A percentile compares a stretch with the other conserved stretches of the same genome.
phyloP scores from a whole-genome alignment of 2,113 vertebrate genomes.

The Dromiciops gliroides region DNA sequence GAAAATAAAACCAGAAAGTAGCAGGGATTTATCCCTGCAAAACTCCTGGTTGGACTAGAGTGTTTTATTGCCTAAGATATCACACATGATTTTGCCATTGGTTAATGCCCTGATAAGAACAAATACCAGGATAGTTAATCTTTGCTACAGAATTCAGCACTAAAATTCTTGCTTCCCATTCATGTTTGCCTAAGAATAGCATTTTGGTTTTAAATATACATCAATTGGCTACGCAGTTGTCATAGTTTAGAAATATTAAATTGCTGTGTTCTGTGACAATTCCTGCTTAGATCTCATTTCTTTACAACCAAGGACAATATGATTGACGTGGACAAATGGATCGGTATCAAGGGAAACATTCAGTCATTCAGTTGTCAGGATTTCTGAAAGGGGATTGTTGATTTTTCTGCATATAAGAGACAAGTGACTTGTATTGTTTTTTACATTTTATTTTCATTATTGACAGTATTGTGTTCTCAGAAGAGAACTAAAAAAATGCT shows the following conservation, averaged over 20 bases:
- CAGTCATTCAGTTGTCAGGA: background rate
- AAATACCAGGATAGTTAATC: background rate
- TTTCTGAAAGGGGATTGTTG: slow-evolving; percentile 25
- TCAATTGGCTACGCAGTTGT: slow-evolving; percentile 49
- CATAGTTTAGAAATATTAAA: slow-evolving; percentile 48
- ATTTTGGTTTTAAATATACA: slow-evolving; percentile 21
- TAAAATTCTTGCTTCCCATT: background rate
- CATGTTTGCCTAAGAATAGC: slow-evolving; percentile 3
- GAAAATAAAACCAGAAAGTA: slow-evolving; percentile 21
- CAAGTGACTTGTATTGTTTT: slow-evolving; percentile 16
- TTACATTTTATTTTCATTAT: background rate
- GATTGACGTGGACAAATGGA: slow-evolving; percentile 51
- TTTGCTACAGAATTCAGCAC: background rate
- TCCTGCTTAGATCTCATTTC: slow-evolving; percentile 58
- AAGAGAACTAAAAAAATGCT: background rate
- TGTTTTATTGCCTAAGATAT: background rate
- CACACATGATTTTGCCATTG: background rate
- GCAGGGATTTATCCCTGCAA: background rate
- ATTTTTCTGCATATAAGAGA: slow-evolving; percentile 14
- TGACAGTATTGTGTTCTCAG: background rate
- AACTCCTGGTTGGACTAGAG: slow-evolving; percentile 26
- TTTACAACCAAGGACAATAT: slow-evolving; percentile 19
- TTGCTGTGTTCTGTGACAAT: background rate
- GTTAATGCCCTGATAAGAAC: background rate
- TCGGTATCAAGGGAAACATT: slow-evolving; percentile 38